Percentiles rank a stretch among this genome's conserved stretches.
Evolutionary conservation across 1,140 invertebrate genomes (phyloP).

Genomic region (Trichoplusia ni): DNA sequence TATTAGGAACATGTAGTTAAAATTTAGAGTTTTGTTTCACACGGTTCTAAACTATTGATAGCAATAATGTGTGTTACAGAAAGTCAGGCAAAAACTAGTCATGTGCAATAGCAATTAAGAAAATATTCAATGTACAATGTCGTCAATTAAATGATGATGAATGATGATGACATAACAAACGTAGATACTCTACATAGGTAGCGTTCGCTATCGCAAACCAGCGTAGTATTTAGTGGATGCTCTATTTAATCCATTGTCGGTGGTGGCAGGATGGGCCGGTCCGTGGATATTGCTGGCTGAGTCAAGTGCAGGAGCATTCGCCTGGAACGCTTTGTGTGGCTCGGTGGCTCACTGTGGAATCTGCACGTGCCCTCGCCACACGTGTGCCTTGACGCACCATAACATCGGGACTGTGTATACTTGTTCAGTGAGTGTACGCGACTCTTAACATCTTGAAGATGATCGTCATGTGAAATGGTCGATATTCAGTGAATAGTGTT

Average conservation of each 20-base stretch:
- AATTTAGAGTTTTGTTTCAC: no score
- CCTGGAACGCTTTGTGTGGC: conserved; percentile 75
- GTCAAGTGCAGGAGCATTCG: conserved; percentile 76
- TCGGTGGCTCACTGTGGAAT: conserved; percentile 63
- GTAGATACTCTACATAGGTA: conserved; percentile 32
- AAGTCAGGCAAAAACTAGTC: no score
- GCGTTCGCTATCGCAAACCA: no score
- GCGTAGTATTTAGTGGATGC: conserved; percentile 30
- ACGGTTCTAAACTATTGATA: no score
- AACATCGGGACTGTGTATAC: conserved; percentile 33
- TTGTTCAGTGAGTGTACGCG: conserved; percentile 38
- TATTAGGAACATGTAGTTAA: no score
- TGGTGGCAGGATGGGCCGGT: conserved; percentile 60
- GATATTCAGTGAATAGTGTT: conserved; percentile 6
- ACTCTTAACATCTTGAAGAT: conserved; percentile 38
- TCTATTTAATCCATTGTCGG: conserved; percentile 58
- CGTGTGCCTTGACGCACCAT: conserved; percentile 59
- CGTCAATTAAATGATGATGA: no score
- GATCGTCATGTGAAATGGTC: conserved; percentile 4
- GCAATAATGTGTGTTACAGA: no score
- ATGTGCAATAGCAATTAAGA: no score
- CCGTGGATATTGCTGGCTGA: conserved; percentile 46
- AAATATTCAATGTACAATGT: no score
- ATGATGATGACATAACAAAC: neutral
- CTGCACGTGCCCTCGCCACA: conserved; percentile 66